Base-by-base conservation (phyloP, 2,113 vertebrate species). In the Columba livia region DNA sequence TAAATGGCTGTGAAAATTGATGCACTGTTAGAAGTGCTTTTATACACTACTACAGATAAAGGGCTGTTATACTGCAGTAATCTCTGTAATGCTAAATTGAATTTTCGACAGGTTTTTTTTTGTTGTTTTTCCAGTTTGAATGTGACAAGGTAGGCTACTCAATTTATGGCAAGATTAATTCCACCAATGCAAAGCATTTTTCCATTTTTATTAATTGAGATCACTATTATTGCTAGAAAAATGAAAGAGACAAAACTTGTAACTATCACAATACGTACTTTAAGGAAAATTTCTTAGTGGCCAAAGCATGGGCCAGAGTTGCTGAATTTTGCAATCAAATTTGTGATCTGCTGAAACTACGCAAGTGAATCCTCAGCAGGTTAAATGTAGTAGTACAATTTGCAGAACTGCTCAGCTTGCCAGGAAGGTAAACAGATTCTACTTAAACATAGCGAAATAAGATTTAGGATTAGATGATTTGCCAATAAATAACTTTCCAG, bases 1-100 rank as follows among this genome's bases (percentile, higher is more conserved):
- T 98, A 98, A 98, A 98, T 97, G 97, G 97, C 97, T 98, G 96
- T 98, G 98, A 98, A 98, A 98, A 98, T 97, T 97, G 98, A 98
- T 97, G 98, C 98, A 97, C 93, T 94, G 95, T 98, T 98, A 97
- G 93, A 92, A 97, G 97, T 96, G 96, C 96, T 97, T 98, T 98
- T 96, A 97, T 98, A 97, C 92, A 97, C 95, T 87, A 89, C 90
- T 93, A 93, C 88, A 97, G 97, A 98, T 96, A 97, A 97, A 97
- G 94, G 93, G 88, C 56, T 94, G 96, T 94, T 97, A 94, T 88
- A 94, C 85, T 86, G 91, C 88, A 94, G 95, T 97, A 97, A 97
- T 97, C 96, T 97, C 94, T 84, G 85, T 85, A 97, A 97, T 88
- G 79, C 92, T 95, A 97, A 98, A 98, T 95, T 97, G 97, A 98